Evolutionary conservation across 2,113 vertebrate species (phyloP).

Genomic region (Zosterops borbonicus): DNA sequence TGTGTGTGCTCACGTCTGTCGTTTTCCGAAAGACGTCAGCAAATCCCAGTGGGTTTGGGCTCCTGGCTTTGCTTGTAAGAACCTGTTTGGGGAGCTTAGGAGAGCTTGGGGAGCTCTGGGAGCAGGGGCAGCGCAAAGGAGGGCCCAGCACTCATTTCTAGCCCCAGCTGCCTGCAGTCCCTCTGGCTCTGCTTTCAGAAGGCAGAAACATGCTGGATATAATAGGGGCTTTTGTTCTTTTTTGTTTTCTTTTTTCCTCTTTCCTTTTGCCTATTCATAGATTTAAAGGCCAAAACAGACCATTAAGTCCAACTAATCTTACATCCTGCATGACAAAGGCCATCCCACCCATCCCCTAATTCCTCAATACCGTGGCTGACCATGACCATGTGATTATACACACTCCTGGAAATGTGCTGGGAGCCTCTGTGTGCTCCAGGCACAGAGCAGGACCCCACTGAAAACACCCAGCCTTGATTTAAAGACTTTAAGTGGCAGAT

Average conservation of each 20-base stretch:
- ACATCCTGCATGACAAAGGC: constrained; percentile 32
- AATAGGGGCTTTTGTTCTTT: not conserved
- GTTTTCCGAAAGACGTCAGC: not conserved
- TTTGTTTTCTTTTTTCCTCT: not conserved
- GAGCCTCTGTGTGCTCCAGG: not conserved
- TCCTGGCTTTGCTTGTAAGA: not conserved
- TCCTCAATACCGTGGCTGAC: not conserved
- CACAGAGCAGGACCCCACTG: not conserved
- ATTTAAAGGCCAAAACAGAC: constrained; percentile 6
- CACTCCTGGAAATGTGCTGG: not conserved
- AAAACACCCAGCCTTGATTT: constrained; percentile 7
- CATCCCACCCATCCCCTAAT: not conserved
- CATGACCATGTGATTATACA: not conserved
- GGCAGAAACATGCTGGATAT: not conserved
- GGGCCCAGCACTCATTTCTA: not conserved
- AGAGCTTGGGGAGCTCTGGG: not conserved
- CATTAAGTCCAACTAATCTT: constrained; percentile 33
- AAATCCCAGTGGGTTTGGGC: not conserved
- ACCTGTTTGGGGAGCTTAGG: not conserved
- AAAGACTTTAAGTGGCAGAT: not conserved
- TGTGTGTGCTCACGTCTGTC: not conserved
- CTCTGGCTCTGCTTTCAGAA: not conserved
- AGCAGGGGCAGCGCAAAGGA: not conserved
- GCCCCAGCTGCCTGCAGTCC: not conserved
- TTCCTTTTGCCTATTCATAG: constrained; percentile 5